phyloP scores from a whole-genome alignment of 2,888 invertebrate genomes.

The Ennomos fuscantarius region DNA sequence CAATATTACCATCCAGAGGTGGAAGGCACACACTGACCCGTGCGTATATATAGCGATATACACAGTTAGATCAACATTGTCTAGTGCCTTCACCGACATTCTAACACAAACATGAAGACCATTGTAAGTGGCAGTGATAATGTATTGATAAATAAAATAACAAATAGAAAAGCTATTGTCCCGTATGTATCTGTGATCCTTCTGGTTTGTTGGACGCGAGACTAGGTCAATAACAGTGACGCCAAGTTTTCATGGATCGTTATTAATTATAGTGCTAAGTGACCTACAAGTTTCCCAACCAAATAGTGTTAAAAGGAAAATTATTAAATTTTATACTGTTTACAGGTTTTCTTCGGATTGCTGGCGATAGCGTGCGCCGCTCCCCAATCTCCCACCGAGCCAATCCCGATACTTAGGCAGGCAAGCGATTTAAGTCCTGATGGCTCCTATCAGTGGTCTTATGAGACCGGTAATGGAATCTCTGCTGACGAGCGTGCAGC shows the following conservation, averaged over 20 bases:
- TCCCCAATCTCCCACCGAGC: slow-evolving; percentile 66
- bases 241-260: slow-evolving; percentile 6
- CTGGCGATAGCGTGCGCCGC: slow-evolving; percentile 70
- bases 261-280: slow-evolving; percentile 4
- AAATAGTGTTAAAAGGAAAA: no score
- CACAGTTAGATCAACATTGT: slow-evolving; percentile 77
- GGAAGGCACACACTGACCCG: slow-evolving; percentile 71
- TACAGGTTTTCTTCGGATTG: slow-evolving; percentile 72
- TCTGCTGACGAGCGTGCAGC: slow-evolving; percentile 82
- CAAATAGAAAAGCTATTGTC: slow-evolving; percentile 40
- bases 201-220: slow-evolving; percentile 27
- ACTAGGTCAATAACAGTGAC: neutral
- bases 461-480: slow-evolving; percentile 88
- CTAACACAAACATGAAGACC: slow-evolving; percentile 77
- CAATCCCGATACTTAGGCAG: slow-evolving; percentile 83
- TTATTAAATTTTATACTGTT: slow-evolving; percentile 32
- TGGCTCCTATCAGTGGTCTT: slow-evolving; percentile 85
- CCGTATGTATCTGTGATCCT: slow-evolving; percentile 30
- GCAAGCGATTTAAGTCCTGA: slow-evolving; percentile 83
- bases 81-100: slow-evolving; percentile 74
- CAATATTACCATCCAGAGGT: slow-evolving; percentile 70
- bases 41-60: slow-evolving; percentile 79
- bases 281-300: neutral
- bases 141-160: slow-evolving; percentile 47
- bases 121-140: slow-evolving; percentile 78